phyloP scores from a whole-genome alignment of 2,113 vertebrate species.

The Pithys albifrons region DNA sequence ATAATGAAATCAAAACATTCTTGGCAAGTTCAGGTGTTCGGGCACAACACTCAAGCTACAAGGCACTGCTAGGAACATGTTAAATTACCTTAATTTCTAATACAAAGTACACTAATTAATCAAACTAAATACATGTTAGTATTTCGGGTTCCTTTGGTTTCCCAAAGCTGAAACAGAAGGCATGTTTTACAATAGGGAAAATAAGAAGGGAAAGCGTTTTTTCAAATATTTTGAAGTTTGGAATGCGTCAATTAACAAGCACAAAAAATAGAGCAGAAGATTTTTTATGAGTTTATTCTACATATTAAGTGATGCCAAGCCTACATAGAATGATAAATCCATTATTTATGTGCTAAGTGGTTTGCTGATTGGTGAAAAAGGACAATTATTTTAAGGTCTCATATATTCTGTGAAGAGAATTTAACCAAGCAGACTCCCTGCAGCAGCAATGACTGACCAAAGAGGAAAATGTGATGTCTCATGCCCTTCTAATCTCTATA shows the following conservation, averaged over 20 bases:
- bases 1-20: background rate
- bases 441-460: background rate
- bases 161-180: background rate
- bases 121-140: background rate
- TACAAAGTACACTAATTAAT: background rate
- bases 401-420: accelerated
- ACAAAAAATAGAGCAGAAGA: background rate
- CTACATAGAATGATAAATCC: background rate
- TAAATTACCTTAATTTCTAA: background rate
- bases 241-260: background rate
- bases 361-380: background rate
- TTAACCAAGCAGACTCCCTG: background rate
- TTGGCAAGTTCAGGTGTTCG: background rate
- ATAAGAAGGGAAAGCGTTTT: background rate
- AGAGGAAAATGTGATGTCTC: background rate
- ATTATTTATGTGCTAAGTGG: background rate
- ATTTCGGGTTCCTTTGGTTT: background rate
- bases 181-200: background rate
- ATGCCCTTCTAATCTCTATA: background rate
- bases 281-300: background rate
- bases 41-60: background rate
- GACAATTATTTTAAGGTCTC: background rate
- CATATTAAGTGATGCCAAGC: background rate
- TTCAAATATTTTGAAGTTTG: background rate
- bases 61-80: background rate